Evolutionary conservation across 2,888 invertebrate genomes (phyloP), one percentile per base, ranked within the genome.

Genomic region (Synanthedon formicaeformis): DNA sequence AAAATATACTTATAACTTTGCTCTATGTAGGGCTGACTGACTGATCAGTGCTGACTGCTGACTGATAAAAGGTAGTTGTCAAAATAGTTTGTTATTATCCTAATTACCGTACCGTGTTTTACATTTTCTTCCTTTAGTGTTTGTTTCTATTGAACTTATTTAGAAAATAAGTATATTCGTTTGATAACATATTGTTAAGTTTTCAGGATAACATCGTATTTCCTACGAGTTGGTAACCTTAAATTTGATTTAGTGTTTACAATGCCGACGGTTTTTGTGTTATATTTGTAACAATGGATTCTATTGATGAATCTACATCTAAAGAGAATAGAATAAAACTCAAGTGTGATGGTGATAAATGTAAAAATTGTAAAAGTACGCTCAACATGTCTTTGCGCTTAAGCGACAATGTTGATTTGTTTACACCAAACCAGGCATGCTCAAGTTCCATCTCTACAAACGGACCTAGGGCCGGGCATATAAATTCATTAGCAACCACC

Each of bases 281-380:
- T 69, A 66, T 66, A 65, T 65, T 64, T 73, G 65, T 73, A 71
- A 71, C 66, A 67, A 87, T 87, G 87, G 86, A 86, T 76, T 70
- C 79, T 59, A 63, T 65, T 54, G 73, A 79, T 64, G 75, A 77
- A 62, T 68, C 72, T 56, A 55, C 69, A 56, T 66, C 75, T 58
- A 65, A 62, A 56, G 75, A 62, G 58, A 77, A 76, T 61, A 60
- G 69, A 56, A 59, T 64, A 51, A 71, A 71, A 59, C 59, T 66
- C 23, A 78, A 78, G 54, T 63, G 71, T 63, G 78, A 78, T 52
- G 61, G 61, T 60, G 78, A 80, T 52, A 70, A 66, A 55, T 68
- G 61, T 53, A 73, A 60, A 45, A 75, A 69, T 59, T 62, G 56
- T 56, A 77, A 73, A 56, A 66, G 58, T 51, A 58, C 63, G 51